Percentiles rank a stretch among this genome's conserved stretches.
Conservation (phyloP, 1,140 invertebrate species). For the Papilio dardanus region DNA sequence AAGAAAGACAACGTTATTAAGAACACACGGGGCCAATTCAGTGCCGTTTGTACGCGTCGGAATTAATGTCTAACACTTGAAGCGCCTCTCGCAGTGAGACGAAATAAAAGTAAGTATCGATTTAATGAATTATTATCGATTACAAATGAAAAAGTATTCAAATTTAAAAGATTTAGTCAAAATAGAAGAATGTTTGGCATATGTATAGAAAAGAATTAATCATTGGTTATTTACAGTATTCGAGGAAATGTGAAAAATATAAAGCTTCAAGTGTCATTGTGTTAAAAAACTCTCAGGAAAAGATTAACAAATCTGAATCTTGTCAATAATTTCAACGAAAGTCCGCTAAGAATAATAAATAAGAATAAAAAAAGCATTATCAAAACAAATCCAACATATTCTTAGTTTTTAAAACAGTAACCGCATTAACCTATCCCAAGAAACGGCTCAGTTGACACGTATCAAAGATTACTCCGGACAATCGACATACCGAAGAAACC, state of each 20-base stretch:
- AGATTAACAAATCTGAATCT: not conserved
- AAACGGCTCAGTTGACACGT: slow-evolving; percentile 58
- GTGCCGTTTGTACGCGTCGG: slow-evolving; percentile 58
- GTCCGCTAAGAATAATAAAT: not conserved
- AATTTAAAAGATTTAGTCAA: not conserved
- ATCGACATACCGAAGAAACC: slow-evolving; percentile 71
- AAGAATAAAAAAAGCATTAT: not conserved
- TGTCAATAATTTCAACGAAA: not conserved
- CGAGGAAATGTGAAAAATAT: not conserved
- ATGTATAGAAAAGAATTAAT: too few relatives aligned
- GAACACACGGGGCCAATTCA: slow-evolving; percentile 65
- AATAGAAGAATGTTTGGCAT: not conserved
- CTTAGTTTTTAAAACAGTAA: slow-evolving; percentile 1
- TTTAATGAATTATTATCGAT: slow-evolving; percentile 61
- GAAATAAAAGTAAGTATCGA: slow-evolving; percentile 65
- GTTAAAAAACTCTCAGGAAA: not conserved
- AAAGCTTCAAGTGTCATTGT: not conserved
- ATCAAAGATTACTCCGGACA: slow-evolving; percentile 57
- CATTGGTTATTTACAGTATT: too few relatives aligned
- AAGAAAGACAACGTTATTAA: slow-evolving; percentile 68
- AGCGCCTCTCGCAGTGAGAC: slow-evolving; percentile 40
- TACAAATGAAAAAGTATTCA: not conserved
- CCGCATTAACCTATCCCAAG: slow-evolving; percentile 42
- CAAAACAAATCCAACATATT: slow-evolving; percentile 36
- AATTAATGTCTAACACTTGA: slow-evolving; percentile 75